Conservation (phyloP, 2,113 vertebrate species). For the Apodemus sylvaticus region DNA sequence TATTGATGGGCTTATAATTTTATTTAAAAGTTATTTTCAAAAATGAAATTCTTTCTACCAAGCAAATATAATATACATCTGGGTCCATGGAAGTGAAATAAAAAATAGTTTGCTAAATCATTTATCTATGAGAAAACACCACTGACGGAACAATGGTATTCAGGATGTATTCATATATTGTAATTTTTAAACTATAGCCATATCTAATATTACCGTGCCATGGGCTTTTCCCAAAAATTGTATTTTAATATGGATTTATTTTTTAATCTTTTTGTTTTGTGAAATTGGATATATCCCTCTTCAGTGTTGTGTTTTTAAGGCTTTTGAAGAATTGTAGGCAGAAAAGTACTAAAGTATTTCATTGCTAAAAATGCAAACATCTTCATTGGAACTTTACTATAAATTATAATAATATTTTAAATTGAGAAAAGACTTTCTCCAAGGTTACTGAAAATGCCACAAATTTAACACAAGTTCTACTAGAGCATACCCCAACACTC, state of each 20-base stretch:
- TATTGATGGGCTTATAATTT: conserved; percentile 15
- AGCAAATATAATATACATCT: conserved; percentile 18
- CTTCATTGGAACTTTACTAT: conserved; percentile 10
- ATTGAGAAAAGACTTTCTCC: conserved; percentile 58
- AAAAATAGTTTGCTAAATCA: conserved; percentile 44
- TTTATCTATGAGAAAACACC: conserved; percentile 18
- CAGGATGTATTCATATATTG: conserved; percentile 25
- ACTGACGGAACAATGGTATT: conserved; percentile 44
- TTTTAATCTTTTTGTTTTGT: conserved; percentile 58
- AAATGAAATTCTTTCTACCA: conserved; percentile 32
- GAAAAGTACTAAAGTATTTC: conserved; percentile 43
- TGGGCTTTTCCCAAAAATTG: conserved; percentile 42
- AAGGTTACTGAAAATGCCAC: not conserved
- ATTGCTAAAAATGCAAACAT: conserved; percentile 47
- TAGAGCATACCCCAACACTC: not conserved
- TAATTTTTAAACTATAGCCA: conserved; percentile 46
- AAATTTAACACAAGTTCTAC: conserved; percentile 54
- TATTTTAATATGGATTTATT: conserved; percentile 57
- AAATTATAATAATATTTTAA: conserved; percentile 49
- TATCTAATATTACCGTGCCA: conserved; percentile 12
- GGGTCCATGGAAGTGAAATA: conserved; percentile 14
- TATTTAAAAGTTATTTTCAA: conserved; percentile 52
- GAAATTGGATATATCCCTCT: conserved; percentile 50
- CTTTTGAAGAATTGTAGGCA: conserved; percentile 43
- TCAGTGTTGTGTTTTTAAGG: conserved; percentile 40